Conservation (phyloP, 2,888 invertebrate genomes). For the Margaritifera margaritifera region DNA sequence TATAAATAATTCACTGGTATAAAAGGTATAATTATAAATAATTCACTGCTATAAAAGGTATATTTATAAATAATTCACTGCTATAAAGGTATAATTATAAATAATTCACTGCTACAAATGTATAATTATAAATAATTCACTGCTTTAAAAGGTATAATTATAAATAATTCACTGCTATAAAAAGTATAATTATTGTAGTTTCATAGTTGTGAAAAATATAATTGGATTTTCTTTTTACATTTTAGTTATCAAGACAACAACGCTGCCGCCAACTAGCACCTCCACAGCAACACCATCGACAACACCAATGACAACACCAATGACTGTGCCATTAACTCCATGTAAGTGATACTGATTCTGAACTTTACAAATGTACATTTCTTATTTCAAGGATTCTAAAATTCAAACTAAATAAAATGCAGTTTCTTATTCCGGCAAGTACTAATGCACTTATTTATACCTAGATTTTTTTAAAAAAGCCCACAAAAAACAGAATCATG, state of each 20-base stretch:
- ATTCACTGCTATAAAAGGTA: not conserved
- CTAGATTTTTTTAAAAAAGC: no score
- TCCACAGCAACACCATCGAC: slow-evolving; percentile 27
- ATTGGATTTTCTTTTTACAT: not conserved
- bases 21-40: not conserved
- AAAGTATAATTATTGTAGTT: not conserved
- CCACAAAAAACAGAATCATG: no score
- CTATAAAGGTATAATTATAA: no score
- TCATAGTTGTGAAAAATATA: not conserved
- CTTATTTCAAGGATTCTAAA: not conserved
- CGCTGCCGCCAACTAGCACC: slow-evolving; percentile 24
- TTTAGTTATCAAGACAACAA: slow-evolving; percentile 45
- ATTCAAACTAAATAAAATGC: no score
- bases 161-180: no score
- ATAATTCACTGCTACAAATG: no score
- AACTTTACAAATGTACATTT: no score
- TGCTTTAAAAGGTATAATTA: not conserved
- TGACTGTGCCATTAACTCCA: slow-evolving; percentile 26
- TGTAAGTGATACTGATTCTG: slow-evolving; percentile 31
- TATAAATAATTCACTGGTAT: not conserved
- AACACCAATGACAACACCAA: slow-evolving; percentile 36
- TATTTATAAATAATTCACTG: no score
- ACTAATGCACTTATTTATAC: no score
- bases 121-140: no score
- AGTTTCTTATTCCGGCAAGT: no score